These are phyloP conservation scores for Cosmopolites sordidus DNA, from an alignment of 2,888 invertebrate genomes.

Conservation along the genomic window DNA sequence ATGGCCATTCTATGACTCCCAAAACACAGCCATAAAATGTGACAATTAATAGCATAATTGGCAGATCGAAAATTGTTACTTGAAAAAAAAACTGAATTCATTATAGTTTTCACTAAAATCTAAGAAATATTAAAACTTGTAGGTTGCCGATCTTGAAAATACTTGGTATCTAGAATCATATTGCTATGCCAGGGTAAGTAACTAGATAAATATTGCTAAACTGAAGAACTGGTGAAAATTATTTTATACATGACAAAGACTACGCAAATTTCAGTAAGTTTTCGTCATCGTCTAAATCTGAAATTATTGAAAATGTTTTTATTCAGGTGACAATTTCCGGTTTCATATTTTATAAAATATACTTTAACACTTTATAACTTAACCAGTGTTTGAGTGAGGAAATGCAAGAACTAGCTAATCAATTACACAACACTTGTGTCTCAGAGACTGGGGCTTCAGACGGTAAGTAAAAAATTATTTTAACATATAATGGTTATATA, in stretches of 20 bases:
- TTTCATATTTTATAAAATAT: background rate
- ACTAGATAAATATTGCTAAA: no score
- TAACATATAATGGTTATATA: no score
- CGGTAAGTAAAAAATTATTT: slow-evolving; percentile 32
- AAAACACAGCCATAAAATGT: no score
- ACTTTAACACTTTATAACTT: background rate
- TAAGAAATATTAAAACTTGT: background rate
- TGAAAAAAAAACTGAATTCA: background rate
- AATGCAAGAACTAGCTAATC: slow-evolving; percentile 40
- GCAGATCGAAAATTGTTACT: slow-evolving; percentile 1
- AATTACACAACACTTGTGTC: slow-evolving; percentile 41
- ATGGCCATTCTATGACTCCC: no score
- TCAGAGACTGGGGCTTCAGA: slow-evolving; percentile 40
- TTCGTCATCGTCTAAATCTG: no score
- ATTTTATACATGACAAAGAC: no score
- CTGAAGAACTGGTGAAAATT: no score
- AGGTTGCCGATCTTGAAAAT: background rate
- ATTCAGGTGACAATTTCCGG: background rate
- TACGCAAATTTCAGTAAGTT: no score
- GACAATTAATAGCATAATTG: no score
- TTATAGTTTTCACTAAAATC: no score
- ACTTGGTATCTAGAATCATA: background rate
- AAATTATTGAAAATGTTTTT: background rate
- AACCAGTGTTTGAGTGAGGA: slow-evolving; percentile 33
- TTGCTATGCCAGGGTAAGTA: background rate